Base-by-base conservation (phyloP, 2,888 invertebrate species). In the Drosophila multiciliata region DNA sequence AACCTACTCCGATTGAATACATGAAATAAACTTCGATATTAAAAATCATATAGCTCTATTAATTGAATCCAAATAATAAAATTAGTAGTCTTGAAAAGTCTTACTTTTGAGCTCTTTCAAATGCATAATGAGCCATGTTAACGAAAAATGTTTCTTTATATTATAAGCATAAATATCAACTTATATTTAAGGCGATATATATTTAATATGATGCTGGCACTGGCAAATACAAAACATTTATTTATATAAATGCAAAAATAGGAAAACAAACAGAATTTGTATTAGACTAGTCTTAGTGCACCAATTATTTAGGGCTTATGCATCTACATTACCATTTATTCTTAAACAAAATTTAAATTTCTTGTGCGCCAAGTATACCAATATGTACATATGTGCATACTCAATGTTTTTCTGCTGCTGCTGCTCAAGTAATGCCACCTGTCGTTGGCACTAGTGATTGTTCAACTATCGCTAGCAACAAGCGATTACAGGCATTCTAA, bases 351-450 rank as follows among this genome's bases (percentile, higher is more conserved):
- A 54, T 17, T 36, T 11, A 6, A 23, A 45, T 23, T 23, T 15
- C 15, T 15, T 20, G 12, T 15, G 20, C 45, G 20, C 45, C 20
- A 23, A 45, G 8, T 23, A 23, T 15, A 15, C 4, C 15, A 15
- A 8, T 26, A 8, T 26, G 26, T 29, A 15, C 33, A 20, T 12
- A 23, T 33, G 29, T 53, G 20, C 26, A 23, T 54, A 36, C 0
- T 54, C 17, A 26, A 26, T 6, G 11, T 49, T 36, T 26, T 33
- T 23, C 9, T 23, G 20, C 2, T 38, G 17, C 26, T 58, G 35
- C 15, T 15, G 35, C 15, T 35, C 9, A 55, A 35, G 35, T n/a
- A 15, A 35, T 60, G 57, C 29, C 29, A 36, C 53, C 33, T 59
- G 33, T 20, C 35, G 20, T n/a, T 9, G 17, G 8, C 23, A 45